A percentile compares a stretch with the other conserved stretches of the same genome.
These are phyloP conservation scores for Epicauta chinensis DNA, from an alignment of 1,140 invertebrate genomes.

Conservation along the genomic window DNA sequence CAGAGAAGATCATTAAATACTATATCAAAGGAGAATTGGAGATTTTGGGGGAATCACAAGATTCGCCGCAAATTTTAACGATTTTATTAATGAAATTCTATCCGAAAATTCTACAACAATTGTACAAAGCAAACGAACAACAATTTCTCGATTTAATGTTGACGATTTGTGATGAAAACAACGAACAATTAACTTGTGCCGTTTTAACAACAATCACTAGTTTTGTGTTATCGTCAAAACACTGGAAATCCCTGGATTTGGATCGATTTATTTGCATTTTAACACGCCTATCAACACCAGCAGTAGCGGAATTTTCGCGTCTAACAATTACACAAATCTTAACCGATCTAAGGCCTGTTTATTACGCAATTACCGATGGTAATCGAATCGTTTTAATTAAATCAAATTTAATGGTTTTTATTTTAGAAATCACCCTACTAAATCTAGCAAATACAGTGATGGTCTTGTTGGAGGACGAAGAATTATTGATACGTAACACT, in stretches of 20 bases:
- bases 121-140: slow-evolving; percentile 6
- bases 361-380: slow-evolving; percentile 9
- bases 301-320: neutral
- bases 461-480: slow-evolving; percentile 35
- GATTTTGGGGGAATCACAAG: neutral
- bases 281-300: neutral
- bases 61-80: neutral
- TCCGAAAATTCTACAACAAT: slow-evolving; percentile 22
- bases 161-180: neutral
- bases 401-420: too few species aligned
- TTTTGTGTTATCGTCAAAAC: too few species aligned
- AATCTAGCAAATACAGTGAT: slow-evolving; percentile 28
- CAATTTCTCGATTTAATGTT: neutral
- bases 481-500: slow-evolving; percentile 31
- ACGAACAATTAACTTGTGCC: neutral
- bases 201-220: neutral
- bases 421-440: neutral
- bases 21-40: neutral
- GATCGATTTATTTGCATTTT: neutral
- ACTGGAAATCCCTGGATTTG: neutral
- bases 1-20: neutral
- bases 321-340: slow-evolving; percentile 3
- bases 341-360: slow-evolving; percentile 25
- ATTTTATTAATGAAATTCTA: slow-evolving; percentile 25
- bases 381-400: too few species aligned